These are phyloP conservation scores for Muscicapa striata DNA, from an alignment of 2,797 vertebrate species.

Conservation along the genomic window DNA sequence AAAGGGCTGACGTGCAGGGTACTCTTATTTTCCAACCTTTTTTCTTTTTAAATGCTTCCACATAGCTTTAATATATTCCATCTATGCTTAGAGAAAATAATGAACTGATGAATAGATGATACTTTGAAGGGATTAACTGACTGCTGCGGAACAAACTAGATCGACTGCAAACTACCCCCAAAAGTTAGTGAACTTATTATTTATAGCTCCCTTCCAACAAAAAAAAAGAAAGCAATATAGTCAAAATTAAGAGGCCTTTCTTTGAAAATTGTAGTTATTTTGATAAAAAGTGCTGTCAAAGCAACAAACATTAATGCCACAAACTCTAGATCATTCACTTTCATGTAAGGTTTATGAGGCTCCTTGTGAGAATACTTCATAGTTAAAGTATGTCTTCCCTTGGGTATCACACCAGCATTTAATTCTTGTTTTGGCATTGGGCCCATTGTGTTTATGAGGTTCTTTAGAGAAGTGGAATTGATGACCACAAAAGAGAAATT, in stretches of 20 bases:
- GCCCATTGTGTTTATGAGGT: constrained; percentile 66
- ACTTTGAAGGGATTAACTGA: constrained; percentile 59
- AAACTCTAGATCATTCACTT: constrained; percentile 45
- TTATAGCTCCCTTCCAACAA: constrained; percentile 27
- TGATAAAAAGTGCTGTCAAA: constrained; percentile 70
- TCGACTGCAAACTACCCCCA: constrained; percentile 19
- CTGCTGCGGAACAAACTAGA: constrained; percentile 8
- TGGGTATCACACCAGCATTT: constrained; percentile 50
- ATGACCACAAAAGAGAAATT: constrained; percentile 65
- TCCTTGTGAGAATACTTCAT: constrained; percentile 62
- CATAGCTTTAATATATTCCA: constrained; percentile 58
- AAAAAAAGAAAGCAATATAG: constrained; percentile 51
- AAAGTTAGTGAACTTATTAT: constrained; percentile 62
- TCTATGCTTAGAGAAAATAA: constrained; percentile 35
- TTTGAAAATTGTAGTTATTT: constrained; percentile 69
- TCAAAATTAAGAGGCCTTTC: constrained; percentile 62
- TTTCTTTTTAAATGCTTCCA: constrained; percentile 45
- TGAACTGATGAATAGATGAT: neutral
- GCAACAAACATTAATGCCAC: constrained; percentile 22
- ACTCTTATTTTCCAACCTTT: constrained; percentile 35
- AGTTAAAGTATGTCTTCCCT: constrained; percentile 65
- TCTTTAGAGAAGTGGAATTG: constrained; percentile 60
- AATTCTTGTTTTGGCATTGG: constrained; percentile 70
- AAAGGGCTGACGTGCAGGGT: neutral
- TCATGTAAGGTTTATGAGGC: constrained; percentile 16